These are phyloP conservation scores for Eolophus roseicapilla DNA, from an alignment of 2,113 vertebrate genomes.

Conservation along the genomic window DNA sequence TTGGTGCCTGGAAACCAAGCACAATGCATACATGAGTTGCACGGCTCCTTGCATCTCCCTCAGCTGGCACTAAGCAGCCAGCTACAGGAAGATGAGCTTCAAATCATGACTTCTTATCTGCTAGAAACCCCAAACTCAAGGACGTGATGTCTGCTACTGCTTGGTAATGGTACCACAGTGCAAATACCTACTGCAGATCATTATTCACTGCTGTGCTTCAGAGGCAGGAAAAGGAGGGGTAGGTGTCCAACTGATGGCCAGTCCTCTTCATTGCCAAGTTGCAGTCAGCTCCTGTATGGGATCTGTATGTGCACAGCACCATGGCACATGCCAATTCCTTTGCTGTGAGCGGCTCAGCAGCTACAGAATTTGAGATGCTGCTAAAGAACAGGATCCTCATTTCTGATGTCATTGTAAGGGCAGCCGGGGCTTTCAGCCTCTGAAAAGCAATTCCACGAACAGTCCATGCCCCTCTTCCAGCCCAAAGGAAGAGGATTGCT, in stretches of 20 bases:
- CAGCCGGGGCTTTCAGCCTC: background rate
- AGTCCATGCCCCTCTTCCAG: background rate
- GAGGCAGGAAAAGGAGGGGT: background rate
- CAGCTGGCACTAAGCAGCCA: background rate
- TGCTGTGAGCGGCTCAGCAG: background rate
- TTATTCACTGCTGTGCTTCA: background rate
- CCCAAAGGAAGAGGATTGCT: background rate
- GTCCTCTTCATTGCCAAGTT: background rate
- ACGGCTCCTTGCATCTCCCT: background rate
- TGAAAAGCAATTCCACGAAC: background rate
- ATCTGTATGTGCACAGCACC: background rate
- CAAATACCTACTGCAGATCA: background rate
- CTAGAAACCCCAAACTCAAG: background rate
- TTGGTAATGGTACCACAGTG: background rate
- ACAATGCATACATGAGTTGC: background rate
- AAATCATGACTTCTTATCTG: background rate
- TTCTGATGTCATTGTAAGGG: background rate
- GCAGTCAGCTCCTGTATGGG: background rate
- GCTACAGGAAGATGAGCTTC: background rate
- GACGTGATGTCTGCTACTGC: background rate
- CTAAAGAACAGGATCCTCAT: background rate
- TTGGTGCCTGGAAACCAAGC: background rate
- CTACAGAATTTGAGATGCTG: background rate
- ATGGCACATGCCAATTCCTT: rapidly evolving
- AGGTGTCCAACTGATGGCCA: background rate